Evolutionary conservation across 2,888 invertebrate species (phyloP).

Genomic region (Parascotia fuliginaria): DNA sequence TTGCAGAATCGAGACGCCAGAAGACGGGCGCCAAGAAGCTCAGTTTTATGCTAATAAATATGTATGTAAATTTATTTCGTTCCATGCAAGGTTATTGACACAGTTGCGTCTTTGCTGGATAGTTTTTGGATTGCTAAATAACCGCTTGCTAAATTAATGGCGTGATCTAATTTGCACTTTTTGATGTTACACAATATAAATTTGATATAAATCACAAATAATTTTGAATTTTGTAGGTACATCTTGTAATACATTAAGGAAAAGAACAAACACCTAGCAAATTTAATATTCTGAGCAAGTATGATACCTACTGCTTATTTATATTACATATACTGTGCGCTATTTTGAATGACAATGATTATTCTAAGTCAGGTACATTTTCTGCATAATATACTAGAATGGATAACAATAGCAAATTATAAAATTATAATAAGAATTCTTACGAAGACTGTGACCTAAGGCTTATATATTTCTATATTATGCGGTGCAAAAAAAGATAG

Average conservation of each 20-base stretch:
- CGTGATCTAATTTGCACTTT: slow-evolving; percentile 63
- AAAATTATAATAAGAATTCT: slow-evolving; percentile 30
- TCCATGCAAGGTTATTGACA: slow-evolving; percentile 80
- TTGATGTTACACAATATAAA: slow-evolving; percentile 53
- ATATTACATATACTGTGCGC: slow-evolving; percentile 48
- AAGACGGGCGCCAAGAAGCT: slow-evolving; percentile 36
- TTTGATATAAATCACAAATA: slow-evolving; percentile 59
- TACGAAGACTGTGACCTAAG: slow-evolving; percentile 30
- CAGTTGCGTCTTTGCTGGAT: slow-evolving; percentile 66
- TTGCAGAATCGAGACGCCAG: slow-evolving; percentile 50
- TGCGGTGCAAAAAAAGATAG: slow-evolving; percentile 18
- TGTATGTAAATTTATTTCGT: slow-evolving; percentile 74
- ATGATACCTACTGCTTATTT: no score
- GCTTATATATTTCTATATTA: slow-evolving; percentile 29
- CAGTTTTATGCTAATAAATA: slow-evolving; percentile 65
- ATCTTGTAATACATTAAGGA: no score
- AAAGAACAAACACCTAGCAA: slow-evolving; percentile 37
- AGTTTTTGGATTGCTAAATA: slow-evolving; percentile 70
- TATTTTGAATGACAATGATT: slow-evolving; percentile 62
- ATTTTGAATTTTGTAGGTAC: no score
- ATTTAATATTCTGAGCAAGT: slow-evolving; percentile 58
- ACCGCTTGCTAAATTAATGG: slow-evolving; percentile 67
- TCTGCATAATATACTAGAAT: slow-evolving; percentile 48
- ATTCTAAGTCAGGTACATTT: slow-evolving; percentile 51
- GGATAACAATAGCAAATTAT: slow-evolving; percentile 39